A percentile compares a stretch with the other conserved stretches of the same genome.
These are phyloP conservation scores for Trypoxylus dichotomus DNA, from an alignment of 1,140 invertebrate genomes.

Conservation along the genomic window DNA sequence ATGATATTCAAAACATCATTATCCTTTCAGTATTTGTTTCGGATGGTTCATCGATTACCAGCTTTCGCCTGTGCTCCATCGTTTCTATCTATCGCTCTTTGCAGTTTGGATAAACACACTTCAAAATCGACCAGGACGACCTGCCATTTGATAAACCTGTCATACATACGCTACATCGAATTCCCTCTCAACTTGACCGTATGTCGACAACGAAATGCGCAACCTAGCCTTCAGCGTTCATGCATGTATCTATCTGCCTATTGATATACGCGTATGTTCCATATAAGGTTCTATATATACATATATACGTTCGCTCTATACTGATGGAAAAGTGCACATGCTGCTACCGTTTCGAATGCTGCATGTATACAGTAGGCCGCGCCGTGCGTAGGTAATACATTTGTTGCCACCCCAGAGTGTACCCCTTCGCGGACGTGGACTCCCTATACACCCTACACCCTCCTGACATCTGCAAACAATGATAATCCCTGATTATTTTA, in stretches of 20 bases:
- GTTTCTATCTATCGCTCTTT: not conserved
- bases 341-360: not conserved
- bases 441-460: conserved; percentile 31
- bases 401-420: conserved; percentile 22
- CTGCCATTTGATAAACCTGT: conserved; percentile 10
- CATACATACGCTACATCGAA: conserved; percentile 1
- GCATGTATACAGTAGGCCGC: conserved; percentile 19
- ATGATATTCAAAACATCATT: not conserved
- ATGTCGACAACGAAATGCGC: conserved; percentile 44
- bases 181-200: conserved; percentile 42
- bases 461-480: conserved; percentile 48
- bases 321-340: not conserved
- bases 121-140: not conserved
- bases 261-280: not conserved
- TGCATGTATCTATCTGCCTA: conserved; percentile 21
- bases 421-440: not conserved
- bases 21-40: not conserved
- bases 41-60: not conserved
- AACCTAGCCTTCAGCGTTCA: conserved; percentile 31
- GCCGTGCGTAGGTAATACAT: conserved; percentile 27
- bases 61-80: not conserved
- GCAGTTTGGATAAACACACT: conserved; percentile 12
- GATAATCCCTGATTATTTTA: conserved; percentile 53
- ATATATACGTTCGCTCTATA: not conserved
- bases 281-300: not conserved